These are phyloP conservation scores for Syrphus vitripennis DNA, from an alignment of 2,888 invertebrate species.

Conservation along the genomic window DNA sequence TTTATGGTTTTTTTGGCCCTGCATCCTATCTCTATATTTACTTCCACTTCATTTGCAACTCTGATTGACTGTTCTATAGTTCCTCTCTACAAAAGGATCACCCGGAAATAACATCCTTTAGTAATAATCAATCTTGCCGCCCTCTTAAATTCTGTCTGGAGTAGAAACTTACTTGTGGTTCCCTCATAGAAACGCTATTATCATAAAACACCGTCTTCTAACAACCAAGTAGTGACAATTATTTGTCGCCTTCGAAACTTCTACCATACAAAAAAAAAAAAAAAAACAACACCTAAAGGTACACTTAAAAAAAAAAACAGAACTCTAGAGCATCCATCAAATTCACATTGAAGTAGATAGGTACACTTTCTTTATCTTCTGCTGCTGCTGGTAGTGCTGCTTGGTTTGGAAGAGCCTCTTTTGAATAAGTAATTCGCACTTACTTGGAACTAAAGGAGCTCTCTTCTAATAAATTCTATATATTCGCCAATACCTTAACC, in stretches of 20 bases:
- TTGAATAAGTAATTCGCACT: slow-evolving; percentile 70
- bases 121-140: neutral
- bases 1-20: no score
- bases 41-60: no score
- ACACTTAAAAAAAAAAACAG: neutral
- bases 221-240: slow-evolving; percentile 2
- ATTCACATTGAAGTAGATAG: slow-evolving; percentile 2
- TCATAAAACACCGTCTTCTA: neutral
- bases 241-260: neutral
- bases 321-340: slow-evolving; percentile 58
- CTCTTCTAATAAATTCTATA: slow-evolving; percentile 64
- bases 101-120: neutral
- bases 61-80: no score
- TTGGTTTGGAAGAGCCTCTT: slow-evolving; percentile 21
- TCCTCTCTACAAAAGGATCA: no score
- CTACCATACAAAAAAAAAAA: neutral
- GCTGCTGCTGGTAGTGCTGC: neutral
- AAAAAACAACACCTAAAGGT: neutral
- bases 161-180: neutral
- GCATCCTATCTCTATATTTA: no score
- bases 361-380: slow-evolving; percentile 38
- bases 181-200: neutral
- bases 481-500: slow-evolving; percentile 58
- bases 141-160: neutral
- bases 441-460: slow-evolving; percentile 62